Evolutionary conservation across 2,113 vertebrate species (phyloP), one percentile per base, ranked within the genome.

Genomic region (Nibea albiflora): DNA sequence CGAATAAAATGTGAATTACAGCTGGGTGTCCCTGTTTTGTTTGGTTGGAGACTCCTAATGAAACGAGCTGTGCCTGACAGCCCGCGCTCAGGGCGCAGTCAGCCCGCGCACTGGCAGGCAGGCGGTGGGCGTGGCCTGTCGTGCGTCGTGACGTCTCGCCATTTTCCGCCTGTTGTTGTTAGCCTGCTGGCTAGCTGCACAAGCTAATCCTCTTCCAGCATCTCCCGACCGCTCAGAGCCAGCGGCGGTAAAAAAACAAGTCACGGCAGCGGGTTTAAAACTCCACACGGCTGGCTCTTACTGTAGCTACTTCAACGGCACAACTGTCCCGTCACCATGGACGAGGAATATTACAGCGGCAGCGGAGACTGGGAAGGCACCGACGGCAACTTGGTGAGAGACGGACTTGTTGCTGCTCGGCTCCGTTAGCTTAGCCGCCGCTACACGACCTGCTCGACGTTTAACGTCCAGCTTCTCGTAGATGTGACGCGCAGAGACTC

Each of bases 361-460:
- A 79, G 20, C 0, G 94, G 88, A 54, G 95, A 96, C 50, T 96
- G 95, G 95, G 95, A 96, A 5, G 93, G 86, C 1, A 67, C 93
- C 19, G 95, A 95, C 3, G 89, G 88, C 0, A 87, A 76, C 76
- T 61, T 75, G 93, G 95, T 95, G 86, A 93, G 49, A 26, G 1
- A 6, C 2, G 22, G 22, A 89, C 90, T 89, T 89, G 87, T 92
- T 90, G 82, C 83, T 81, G 49, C 71, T 54, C 63, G 39, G 17
- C 11, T 10, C 49, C 42, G 26, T 5, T 62, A 85, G 78, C 80
- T 61, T 78, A 54, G 70, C 83, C n/a, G 39, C 20, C 49, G 42
- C 26, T 31, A 24, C 24, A n/a, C 15, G 11, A 19, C 24, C 50
- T 12, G 53, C 8, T 15, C 2, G 0, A 11, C 52, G 39, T 0